Conservation (phyloP, 2,113 vertebrate species). For the Aegotheles bennettii region DNA sequence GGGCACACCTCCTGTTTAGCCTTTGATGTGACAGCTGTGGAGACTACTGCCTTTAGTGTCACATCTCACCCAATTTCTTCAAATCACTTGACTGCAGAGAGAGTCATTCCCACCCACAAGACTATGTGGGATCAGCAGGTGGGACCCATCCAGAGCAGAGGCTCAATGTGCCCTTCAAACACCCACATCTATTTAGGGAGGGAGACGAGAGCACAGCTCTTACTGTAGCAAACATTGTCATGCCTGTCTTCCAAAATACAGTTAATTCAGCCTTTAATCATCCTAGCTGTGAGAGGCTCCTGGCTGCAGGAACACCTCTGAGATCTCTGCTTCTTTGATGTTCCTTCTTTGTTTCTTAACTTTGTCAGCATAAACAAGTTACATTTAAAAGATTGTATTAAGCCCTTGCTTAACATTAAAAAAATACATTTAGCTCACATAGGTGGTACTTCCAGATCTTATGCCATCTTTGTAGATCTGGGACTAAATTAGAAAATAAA, state of each 20-base stretch:
- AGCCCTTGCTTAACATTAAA: background rate
- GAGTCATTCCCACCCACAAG: background rate
- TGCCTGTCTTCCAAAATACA: background rate
- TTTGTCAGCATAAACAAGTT: background rate
- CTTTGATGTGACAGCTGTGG: background rate
- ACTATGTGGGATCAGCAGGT: background rate
- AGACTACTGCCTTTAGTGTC: background rate
- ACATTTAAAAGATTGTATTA: background rate
- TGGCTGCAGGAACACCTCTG: background rate
- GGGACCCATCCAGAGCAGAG: background rate
- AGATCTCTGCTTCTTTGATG: background rate
- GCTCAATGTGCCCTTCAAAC: background rate
- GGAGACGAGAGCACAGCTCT: background rate
- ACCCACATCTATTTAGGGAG: fast-evolving
- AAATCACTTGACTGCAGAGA: background rate
- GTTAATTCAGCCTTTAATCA: background rate
- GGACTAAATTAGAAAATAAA: background rate
- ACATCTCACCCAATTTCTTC: background rate
- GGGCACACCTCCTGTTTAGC: background rate
- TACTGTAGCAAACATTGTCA: background rate
- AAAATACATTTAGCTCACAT: background rate
- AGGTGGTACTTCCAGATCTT: background rate
- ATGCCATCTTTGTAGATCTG: background rate
- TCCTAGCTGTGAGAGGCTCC: background rate
- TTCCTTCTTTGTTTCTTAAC: background rate